Base-by-base conservation (phyloP, 2,888 invertebrate genomes). In the Cheilosia soror region DNA sequence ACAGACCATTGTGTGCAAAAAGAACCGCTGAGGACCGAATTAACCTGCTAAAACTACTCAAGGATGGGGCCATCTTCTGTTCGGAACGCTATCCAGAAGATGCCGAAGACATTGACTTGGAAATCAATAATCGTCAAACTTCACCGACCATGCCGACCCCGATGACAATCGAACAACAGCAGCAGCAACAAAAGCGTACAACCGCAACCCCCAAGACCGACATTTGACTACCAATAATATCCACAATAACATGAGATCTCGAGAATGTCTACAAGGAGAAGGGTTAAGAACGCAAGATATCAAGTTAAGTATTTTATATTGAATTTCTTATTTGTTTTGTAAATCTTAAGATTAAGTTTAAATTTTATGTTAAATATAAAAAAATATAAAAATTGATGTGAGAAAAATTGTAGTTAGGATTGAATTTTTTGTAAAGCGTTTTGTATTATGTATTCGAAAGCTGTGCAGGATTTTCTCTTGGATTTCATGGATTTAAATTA, bases 11-110 rank as follows among this genome's bases (percentile, higher is more conserved):
- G 88, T 94, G 95, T 89, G 97, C 97, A 90, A 97, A 97, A 92
- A 94, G 97, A 87, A 96, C 96, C 93, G 97, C 97, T 60, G 96
- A 96, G 92, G 97, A 97, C 93, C 96, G 97, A 65, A 95, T 97
- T 95, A 96, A 96, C 92, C 93, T 97, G 90, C 93, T 97, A 90
- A 96, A 96, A 92, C 92, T 97, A 88, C 96, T 92, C 7, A 91
- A 91, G 78, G 92, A 92, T n/a, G 92, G 91, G 5, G 92, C 92
- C 53, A 91, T 91, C 33, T 91, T 92, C 68, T 91, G 91, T 84
- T 92, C 91, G 20, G 92, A 91, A 87, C 91, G 91, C 11, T 91
- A 91, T 90, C 91, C 91, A 25, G 92, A 91, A 73, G 92, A 91
- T 87, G 91, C 92, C 13, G 91, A 92, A 88, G 91, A 91, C 63